Base-by-base conservation (phyloP, 2,888 invertebrate species). In the Dione vanillae region DNA sequence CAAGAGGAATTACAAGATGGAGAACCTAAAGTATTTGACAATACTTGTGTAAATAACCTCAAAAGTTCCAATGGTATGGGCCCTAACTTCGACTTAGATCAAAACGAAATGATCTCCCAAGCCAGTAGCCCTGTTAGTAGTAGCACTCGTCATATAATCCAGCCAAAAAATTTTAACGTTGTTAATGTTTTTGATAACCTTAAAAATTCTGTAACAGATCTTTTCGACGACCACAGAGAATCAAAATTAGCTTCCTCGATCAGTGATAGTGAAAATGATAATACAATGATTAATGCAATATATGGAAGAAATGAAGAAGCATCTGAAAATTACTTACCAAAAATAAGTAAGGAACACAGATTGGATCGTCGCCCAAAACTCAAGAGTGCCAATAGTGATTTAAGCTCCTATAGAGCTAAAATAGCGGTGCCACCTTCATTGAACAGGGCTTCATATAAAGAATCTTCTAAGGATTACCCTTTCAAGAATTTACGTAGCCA, bases 341-440 rank as follows among this genome's bases (percentile, higher is more conserved):
- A 20, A 40, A 37, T 8, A 49, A 64, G 51, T 20, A 40, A 47
- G 1, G 20, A 64, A 37, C 45, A 40, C 37, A 59, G 14, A 0
- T 11, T 54, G 37, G n/a, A 45, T n/a, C 9, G 7, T n/a, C 45
- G 6, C 14, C 49, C 64, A 9, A 64, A 49, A 40, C 1, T 40
- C 16, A 51, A 64, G 47, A 47, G 40, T 45, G 11, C 61, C 2
- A 43, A 37, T 37, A 20, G 35, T 43, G 43, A 71, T 71, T 77
- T 87, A 49, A 83, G 84, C 67, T 80, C 83, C 2, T 85, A 80
- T 68, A 85, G 79, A 74, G 76, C 83, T n/a, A 86, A 82, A 76
- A 69, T 88, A 45, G 78, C 85, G 1, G 65, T 83, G 20, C 85
- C 87, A 5, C 80, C 83, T 40, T 78, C 81, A 51, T 75, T 88